Percentiles rank a stretch among this genome's conserved stretches.
These are phyloP conservation scores for Tridacna gigas DNA, from an alignment of 2,888 invertebrate species.

Conservation along the genomic window DNA sequence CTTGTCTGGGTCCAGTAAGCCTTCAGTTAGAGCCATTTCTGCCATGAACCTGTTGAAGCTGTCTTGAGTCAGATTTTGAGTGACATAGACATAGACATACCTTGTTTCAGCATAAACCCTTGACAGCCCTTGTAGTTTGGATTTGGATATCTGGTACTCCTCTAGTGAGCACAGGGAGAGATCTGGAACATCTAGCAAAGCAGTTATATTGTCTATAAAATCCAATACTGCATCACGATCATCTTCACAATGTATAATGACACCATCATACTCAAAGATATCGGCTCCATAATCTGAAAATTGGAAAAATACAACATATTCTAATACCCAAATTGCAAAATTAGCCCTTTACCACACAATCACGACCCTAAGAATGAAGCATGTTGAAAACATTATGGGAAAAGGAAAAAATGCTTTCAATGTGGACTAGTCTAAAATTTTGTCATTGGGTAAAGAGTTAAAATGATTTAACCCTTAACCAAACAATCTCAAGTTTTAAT, in stretches of 20 bases:
- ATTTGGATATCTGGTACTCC: not conserved
- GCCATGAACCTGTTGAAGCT: not conserved
- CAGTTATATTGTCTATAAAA: not conserved
- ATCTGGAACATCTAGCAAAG: not conserved
- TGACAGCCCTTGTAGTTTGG: not conserved
- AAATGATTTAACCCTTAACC: too few relatives aligned
- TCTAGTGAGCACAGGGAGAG: not conserved
- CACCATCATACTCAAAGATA: constrained; percentile 9
- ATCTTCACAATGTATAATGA: constrained; percentile 15
- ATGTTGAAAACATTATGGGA: too few relatives aligned
- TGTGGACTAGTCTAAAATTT: too few relatives aligned
- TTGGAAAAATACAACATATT: not conserved
- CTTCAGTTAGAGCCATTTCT: constrained; percentile 18
- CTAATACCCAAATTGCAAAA: not conserved
- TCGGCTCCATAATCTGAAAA: constrained; percentile 9
- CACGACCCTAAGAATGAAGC: too few relatives aligned
- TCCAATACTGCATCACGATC: not conserved
- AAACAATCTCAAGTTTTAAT: too few relatives aligned
- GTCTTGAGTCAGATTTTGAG: not conserved
- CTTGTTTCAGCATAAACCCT: not conserved
- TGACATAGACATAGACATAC: constrained; percentile 23
- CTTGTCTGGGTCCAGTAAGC: not conserved
- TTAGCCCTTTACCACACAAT: not conserved
- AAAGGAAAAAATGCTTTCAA: too few relatives aligned
- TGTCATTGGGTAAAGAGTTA: too few relatives aligned